phyloP scores from a whole-genome alignment of 2,797 vertebrate species.

The Crotalus adamanteus region DNA sequence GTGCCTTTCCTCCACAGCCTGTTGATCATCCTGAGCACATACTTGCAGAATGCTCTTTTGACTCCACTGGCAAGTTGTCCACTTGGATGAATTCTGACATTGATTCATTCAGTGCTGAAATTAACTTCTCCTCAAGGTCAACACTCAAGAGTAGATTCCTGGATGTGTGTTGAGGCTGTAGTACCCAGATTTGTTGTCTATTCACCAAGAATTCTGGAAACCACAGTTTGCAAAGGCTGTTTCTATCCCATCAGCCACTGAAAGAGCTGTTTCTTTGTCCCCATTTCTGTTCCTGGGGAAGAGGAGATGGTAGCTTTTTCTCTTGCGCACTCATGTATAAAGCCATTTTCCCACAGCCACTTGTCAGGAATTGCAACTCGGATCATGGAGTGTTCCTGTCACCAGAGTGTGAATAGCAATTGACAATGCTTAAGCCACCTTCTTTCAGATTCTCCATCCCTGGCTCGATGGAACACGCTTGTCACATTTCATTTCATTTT shows the following conservation, averaged over 20 bases:
- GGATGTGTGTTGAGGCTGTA: neutral
- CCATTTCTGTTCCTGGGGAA: too few species aligned
- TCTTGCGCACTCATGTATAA: neutral
- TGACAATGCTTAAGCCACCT: neutral
- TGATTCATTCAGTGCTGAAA: neutral
- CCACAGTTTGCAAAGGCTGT: neutral
- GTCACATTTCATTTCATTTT: conserved; percentile 8
- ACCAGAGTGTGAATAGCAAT: neutral
- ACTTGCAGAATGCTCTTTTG: neutral
- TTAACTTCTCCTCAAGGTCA: neutral
- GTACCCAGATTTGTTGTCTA: neutral
- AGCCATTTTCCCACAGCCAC: neutral
- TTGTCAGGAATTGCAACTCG: neutral
- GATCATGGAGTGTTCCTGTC: neutral
- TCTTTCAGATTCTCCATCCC: neutral
- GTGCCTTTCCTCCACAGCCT: neutral
- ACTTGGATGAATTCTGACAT: neutral
- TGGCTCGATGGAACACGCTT: neutral
- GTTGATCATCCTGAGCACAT: neutral
- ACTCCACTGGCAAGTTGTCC: neutral
- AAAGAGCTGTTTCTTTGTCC: neutral
- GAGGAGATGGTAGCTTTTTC: neutral
- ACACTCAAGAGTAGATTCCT: neutral
- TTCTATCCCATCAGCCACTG: neutral
- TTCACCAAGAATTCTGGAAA: neutral